Base-by-base conservation (phyloP, 2,888 invertebrate genomes). In the Omphaloscelis lunosa region DNA sequence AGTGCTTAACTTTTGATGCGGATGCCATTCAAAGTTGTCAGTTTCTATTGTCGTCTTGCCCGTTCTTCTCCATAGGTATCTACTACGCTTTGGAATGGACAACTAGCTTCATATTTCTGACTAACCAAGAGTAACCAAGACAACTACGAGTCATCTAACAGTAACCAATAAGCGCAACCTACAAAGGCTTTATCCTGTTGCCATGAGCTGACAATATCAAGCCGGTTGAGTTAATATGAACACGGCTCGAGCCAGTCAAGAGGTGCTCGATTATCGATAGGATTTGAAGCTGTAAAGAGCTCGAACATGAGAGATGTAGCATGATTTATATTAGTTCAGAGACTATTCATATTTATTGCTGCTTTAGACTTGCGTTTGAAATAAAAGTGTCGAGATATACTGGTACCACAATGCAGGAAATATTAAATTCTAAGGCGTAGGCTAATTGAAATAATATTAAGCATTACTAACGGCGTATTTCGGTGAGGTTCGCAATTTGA, bases 221-320 rank as follows among this genome's bases (percentile, higher is more conserved):
- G 15, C 45, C 58, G 15, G 7, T 51, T 17, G 29, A 79, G 62
- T 58, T 71, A 71, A 51, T 77, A 66, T 39, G 71, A 63, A 68
- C 61, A 67, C n/a, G 34, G 48, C 53, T 79, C 23, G 39, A 68
- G 39, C 61, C 23, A 48, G 20, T n/a, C 8, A 23, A 82, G 53
- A 17, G 29, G 53, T 59, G 48, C 75, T 82, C 70, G 45, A 74
- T 80, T 68, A 74, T 67, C 67, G 59, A 58, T 62, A 56, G 3
- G 27, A 48, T 27, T 45, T 56, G 39, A 67, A 62, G 56, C n/a
- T 8, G 53, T 53, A 27, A 23, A 67, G 48, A 48, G 56, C 34
- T 67, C 2, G 56, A 58, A 58, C 27, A 34, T 58, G 34, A 63
- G 34, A 27, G 9, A 45, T 39, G 39, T 65, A 51, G 12, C n/a